phyloP scores from a whole-genome alignment of 2,797 vertebrate genomes.

The Myripristis murdjan region DNA sequence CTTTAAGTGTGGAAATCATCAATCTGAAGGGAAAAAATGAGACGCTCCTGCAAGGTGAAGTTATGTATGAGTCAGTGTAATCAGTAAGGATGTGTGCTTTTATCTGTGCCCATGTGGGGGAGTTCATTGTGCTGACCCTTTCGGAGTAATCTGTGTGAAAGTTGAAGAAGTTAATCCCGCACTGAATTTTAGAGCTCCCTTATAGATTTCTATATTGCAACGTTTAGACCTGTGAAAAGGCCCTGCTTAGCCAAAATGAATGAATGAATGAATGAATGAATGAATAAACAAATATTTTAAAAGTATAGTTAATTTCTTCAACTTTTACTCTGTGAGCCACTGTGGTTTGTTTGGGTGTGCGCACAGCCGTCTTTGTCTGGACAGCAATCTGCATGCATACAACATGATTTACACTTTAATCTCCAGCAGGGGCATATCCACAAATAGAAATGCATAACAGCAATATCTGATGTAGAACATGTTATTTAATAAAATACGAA shows the following conservation, averaged over 20 bases:
- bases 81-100: slow-evolving; percentile 40
- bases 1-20: slow-evolving; percentile 64
- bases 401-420: slow-evolving; percentile 1
- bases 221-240: too few relatives aligned
- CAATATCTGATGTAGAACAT: not conserved
- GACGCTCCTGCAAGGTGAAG: slow-evolving; percentile 79
- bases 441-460: not conserved
- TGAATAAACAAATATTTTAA: too few relatives aligned
- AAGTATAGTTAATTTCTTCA: too few relatives aligned
- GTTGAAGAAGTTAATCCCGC: too few relatives aligned
- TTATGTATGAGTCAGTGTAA: slow-evolving; percentile 34
- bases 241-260: too few relatives aligned
- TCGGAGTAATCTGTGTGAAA: slow-evolving; percentile 1
- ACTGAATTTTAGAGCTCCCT: too few relatives aligned
- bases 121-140: not conserved
- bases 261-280: too few relatives aligned
- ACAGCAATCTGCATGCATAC: not conserved
- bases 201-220: too few relatives aligned
- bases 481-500: slow-evolving; percentile 3
- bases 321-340: too few relatives aligned
- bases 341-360: too few relatives aligned
- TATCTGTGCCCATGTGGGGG: slow-evolving; percentile 15
- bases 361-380: too few relatives aligned
- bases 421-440: slow-evolving; percentile 32
- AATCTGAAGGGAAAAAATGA: slow-evolving; percentile 67